phyloP scores from a whole-genome alignment of 2,888 invertebrate genomes.

The Tenthredo distinguenda region DNA sequence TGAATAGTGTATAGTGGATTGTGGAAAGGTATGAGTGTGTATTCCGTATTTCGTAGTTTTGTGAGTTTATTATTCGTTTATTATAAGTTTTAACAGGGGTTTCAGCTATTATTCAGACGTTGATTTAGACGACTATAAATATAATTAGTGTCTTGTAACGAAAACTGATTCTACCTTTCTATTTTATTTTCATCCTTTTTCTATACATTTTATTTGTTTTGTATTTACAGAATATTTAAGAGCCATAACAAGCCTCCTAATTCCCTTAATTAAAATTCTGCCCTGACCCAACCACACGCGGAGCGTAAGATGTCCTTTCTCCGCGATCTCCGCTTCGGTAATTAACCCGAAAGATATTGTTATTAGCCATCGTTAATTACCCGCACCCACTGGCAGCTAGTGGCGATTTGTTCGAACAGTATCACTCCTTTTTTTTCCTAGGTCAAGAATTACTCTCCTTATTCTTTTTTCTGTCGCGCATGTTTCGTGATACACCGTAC shows the following conservation, averaged over 20 bases:
- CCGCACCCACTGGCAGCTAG: neutral
- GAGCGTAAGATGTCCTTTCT: conserved; percentile 50
- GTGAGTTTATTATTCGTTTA: neutral
- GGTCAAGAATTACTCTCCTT: conserved; percentile 22
- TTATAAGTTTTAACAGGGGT: conserved; percentile 12
- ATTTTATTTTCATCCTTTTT: neutral
- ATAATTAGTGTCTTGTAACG: conserved; percentile 70
- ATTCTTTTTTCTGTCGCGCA: neutral
- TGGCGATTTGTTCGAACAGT: conserved; percentile 31
- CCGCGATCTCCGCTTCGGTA: conserved; percentile 47
- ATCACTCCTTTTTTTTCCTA: neutral
- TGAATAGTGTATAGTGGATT: conserved; percentile 23
- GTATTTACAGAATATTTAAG: conserved; percentile 71
- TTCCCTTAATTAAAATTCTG: conserved; percentile 73
- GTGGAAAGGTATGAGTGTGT: conserved; percentile 6
- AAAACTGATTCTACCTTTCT: conserved; percentile 17
- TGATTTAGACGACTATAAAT: conserved; percentile 68
- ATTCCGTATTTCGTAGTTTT: conserved; percentile 17
- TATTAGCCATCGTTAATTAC: conserved; percentile 46
- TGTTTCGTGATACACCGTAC: neutral
- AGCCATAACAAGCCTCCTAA: conserved; percentile 69
- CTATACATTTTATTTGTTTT: conserved; percentile 56
- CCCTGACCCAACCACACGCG: conserved; percentile 64
- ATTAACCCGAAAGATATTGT: conserved; percentile 49
- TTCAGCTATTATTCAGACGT: conserved; percentile 22